Percentiles rank a stretch among this genome's conserved stretches.
Conservation (phyloP, 1,140 invertebrate species). For the Calosoma granatense region DNA sequence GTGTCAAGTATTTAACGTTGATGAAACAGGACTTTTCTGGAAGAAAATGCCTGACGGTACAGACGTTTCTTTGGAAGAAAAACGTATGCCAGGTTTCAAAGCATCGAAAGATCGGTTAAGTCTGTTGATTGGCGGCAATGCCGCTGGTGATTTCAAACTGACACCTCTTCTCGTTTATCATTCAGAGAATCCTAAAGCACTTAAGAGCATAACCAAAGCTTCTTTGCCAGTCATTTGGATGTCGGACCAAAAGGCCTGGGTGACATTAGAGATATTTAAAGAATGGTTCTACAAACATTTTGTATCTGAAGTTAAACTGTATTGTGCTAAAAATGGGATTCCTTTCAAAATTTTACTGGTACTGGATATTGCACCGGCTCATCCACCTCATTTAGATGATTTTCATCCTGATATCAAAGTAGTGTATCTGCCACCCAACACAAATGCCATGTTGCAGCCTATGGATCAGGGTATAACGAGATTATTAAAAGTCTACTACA, state of each 20-base stretch:
- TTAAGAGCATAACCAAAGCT: slow-evolving; percentile 24
- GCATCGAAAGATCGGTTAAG: slow-evolving; percentile 35
- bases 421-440: slow-evolving; percentile 4
- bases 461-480: slow-evolving; percentile 30
- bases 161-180: slow-evolving; percentile 37
- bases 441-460: slow-evolving; percentile 26
- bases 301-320: slow-evolving; percentile 26
- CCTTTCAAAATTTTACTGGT: slow-evolving; percentile 20
- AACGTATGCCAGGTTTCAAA: slow-evolving; percentile 33
- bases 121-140: slow-evolving; percentile 34
- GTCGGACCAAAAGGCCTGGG: slow-evolving; percentile 34
- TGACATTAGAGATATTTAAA: slow-evolving; percentile 32
- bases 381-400: slow-evolving; percentile 14
- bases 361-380: slow-evolving; percentile 24
- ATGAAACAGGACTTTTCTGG: slow-evolving; percentile 37
- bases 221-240: slow-evolving; percentile 33
- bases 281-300: slow-evolving; percentile 32
- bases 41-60: slow-evolving; percentile 37
- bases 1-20: slow-evolving; percentile 34
- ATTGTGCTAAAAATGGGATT: slow-evolving; percentile 15
- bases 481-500: slow-evolving; percentile 19
- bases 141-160: slow-evolving; percentile 33
- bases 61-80: slow-evolving; percentile 33
- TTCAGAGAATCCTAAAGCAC: slow-evolving; percentile 30
- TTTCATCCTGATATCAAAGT: slow-evolving; percentile 3